Evolutionary conservation across 2,888 invertebrate genomes (phyloP), one percentile per base, ranked within the genome.

Genomic region (Anaspis maculata): DNA sequence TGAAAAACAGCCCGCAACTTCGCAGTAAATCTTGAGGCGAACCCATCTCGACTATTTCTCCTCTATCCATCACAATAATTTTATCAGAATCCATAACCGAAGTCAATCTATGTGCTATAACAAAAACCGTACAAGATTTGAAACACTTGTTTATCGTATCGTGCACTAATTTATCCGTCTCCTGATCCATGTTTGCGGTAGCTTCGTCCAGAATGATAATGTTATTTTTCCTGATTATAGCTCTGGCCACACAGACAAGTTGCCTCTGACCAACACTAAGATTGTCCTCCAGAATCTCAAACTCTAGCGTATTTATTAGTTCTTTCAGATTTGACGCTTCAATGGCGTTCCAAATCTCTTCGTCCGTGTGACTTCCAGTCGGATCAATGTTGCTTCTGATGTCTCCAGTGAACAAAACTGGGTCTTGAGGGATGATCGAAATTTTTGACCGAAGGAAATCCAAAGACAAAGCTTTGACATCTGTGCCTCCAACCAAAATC

Each of bases 81-180:
- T n/a, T n/a, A n/a, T n/a, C n/a, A n/a, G n/a, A n/a, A n/a, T n/a
- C 73, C 64, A 74, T 70, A 37, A 77, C 70, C 2, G 75, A 73
- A 46, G 75, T 49, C 15, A 60, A 37, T 33, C 57, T 49, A 32
- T 60, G 60, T 5, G 60, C 60, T 25, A 60, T 72, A 1, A 73
- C 73, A 12, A 76, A 58, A 5, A 75, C 70, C 1, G 73, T 73
- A 44, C 72, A 73, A 10, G 62, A 45, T 2, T 48, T 45, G 54
- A 74, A 75, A 45, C 71, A 68, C 22, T 64, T 58, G 25, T 70
- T 50, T 13, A 75, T 72, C 2, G 70, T 71, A 38, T 63, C 54
- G 44, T 75, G 74, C 2, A 74, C 72, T 30, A 73, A 45, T n/a
- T 52, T 56, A 49, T 73, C 73, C n/a, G 73, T 73, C 43, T 64